Percentiles rank a stretch among this genome's conserved stretches.
Evolutionary conservation across 1,140 invertebrate species (phyloP).

Genomic region (Aphidius gifuensis): DNA sequence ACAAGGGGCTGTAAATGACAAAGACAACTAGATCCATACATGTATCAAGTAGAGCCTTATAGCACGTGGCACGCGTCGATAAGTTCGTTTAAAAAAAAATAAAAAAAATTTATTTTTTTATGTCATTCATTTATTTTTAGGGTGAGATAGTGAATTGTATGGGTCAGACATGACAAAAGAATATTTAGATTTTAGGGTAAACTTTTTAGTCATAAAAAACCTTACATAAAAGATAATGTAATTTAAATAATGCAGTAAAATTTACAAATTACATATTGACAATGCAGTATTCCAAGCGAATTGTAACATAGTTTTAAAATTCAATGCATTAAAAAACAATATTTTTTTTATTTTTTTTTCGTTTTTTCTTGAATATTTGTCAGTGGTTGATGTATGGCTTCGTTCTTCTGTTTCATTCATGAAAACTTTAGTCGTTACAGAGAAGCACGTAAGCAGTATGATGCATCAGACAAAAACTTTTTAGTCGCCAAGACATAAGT

Average conservation of each 20-base stretch:
- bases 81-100: slow-evolving; percentile 33
- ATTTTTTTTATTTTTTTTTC: too few relatives aligned
- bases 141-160: too few relatives aligned
- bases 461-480: slow-evolving; percentile 25
- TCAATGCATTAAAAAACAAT: slow-evolving; percentile 11
- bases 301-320: slow-evolving; percentile 1
- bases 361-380: slow-evolving; percentile 27
- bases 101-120: too few relatives aligned
- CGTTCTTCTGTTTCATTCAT: neutral
- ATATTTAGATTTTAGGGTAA: too few relatives aligned
- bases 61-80: slow-evolving; percentile 33
- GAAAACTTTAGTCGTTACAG: slow-evolving; percentile 16
- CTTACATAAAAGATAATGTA: slow-evolving; percentile 7
- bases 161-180: too few relatives aligned
- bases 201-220: too few relatives aligned
- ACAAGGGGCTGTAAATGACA: slow-evolving; percentile 1
- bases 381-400: slow-evolving; percentile 28
- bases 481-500: slow-evolving; percentile 6
- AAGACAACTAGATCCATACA: neutral
- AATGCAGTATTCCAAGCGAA: neutral
- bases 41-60: slow-evolving; percentile 16
- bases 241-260: too few relatives aligned
- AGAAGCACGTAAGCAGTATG: slow-evolving; percentile 6
- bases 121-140: too few relatives aligned
- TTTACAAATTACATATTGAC: too few relatives aligned